A percentile compares a stretch with the other conserved stretches of the same genome.
Conservation (phyloP, 2,888 invertebrate species). For the Mystacides longicornis region DNA sequence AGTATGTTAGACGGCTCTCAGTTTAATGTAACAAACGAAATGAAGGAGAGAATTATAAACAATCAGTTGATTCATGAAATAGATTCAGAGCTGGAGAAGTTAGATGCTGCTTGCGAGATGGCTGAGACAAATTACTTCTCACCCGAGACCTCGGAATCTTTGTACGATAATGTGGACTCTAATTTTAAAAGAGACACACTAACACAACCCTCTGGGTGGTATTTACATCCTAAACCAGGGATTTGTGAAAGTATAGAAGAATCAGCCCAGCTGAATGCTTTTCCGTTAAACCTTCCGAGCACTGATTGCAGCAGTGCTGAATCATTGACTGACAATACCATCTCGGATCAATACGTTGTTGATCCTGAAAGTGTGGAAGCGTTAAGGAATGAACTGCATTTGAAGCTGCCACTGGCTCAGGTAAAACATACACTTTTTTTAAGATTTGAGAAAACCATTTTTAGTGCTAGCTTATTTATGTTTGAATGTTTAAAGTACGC, state of each 20-base stretch:
- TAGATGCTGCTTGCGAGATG: slow-evolving; percentile 10
- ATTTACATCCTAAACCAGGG: slow-evolving; percentile 36
- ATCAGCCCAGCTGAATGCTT: not conserved
- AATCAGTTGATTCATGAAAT: slow-evolving; percentile 13
- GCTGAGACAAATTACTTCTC: slow-evolving; percentile 11
- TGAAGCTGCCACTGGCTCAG: slow-evolving; percentile 64
- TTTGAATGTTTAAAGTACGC: too few relatives aligned
- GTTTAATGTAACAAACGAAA: not conserved
- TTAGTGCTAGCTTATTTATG: too few relatives aligned
- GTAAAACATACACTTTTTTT: too few relatives aligned
- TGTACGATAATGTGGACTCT: slow-evolving; percentile 14
- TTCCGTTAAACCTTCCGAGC: not conserved
- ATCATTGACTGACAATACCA: slow-evolving; percentile 40
- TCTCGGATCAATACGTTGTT: slow-evolving; percentile 51
- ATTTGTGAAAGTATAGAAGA: not conserved
- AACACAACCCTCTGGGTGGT: slow-evolving; percentile 34
- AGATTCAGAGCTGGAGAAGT: slow-evolving; percentile 12
- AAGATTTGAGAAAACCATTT: too few relatives aligned
- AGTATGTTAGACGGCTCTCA: not conserved
- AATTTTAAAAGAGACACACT: slow-evolving; percentile 1
- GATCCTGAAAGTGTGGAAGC: slow-evolving; percentile 67
- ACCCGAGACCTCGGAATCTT: slow-evolving; percentile 13
- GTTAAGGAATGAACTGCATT: slow-evolving; percentile 59
- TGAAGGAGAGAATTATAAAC: not conserved
- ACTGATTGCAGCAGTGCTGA: slow-evolving; percentile 32